Evolutionary conservation across 2,888 invertebrate species (phyloP).

Genomic region (Drosophila robusta): DNA sequence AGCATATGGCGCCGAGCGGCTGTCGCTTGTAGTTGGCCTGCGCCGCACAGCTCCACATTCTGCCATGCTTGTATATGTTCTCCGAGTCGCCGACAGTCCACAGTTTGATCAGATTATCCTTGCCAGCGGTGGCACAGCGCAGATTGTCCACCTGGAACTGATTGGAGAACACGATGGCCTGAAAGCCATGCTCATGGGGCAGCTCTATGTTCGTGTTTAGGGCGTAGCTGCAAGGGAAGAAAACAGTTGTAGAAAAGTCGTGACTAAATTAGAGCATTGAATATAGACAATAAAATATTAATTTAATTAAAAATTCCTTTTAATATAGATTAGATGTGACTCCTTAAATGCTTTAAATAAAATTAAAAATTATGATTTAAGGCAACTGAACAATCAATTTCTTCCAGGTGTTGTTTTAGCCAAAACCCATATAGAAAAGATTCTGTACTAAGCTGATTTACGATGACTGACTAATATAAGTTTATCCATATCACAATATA

Average conservation of each 20-base stretch:
- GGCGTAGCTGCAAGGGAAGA: slow-evolving; percentile 86
- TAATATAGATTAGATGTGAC: too few relatives aligned
- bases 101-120: slow-evolving; percentile 89
- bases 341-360: too few relatives aligned
- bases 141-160: slow-evolving; percentile 86
- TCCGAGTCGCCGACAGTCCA: slow-evolving; percentile 88
- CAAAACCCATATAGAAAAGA: too few relatives aligned
- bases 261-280: not conserved
- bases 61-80: slow-evolving; percentile 86
- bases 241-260: not conserved
- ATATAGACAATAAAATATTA: too few relatives aligned
- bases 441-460: too few relatives aligned
- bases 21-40: slow-evolving; percentile 88
- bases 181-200: slow-evolving; percentile 89
- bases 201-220: slow-evolving; percentile 91
- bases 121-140: slow-evolving; percentile 88
- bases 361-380: too few relatives aligned
- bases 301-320: too few relatives aligned
- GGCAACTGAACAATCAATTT: too few relatives aligned
- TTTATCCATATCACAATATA: too few relatives aligned
- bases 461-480: too few relatives aligned
- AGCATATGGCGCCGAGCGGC: slow-evolving; percentile 87
- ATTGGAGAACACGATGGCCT: slow-evolving; percentile 87
- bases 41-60: slow-evolving; percentile 89
- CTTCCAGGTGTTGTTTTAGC: too few relatives aligned